Conservation (phyloP, 2,113 vertebrate species). For the Lamprotornis superbus region DNA sequence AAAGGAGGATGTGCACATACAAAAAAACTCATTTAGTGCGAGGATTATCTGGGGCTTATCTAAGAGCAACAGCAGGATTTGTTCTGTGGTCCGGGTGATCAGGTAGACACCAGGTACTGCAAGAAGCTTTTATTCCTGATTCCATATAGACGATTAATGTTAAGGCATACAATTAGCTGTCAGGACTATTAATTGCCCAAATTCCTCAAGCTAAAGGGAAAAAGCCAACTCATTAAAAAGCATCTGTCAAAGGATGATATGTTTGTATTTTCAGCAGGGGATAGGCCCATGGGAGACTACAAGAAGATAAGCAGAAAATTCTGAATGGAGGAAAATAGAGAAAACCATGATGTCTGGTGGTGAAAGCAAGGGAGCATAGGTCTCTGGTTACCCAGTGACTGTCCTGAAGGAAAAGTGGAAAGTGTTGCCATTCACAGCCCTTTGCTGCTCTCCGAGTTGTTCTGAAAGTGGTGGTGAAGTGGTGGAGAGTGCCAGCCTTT, state of each 20-base stretch:
- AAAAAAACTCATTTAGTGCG: neutral
- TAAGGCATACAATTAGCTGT: neutral
- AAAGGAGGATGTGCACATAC: neutral
- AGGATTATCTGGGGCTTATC: neutral
- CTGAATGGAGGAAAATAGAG: neutral
- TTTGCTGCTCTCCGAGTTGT: accelerated
- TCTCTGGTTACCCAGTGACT: neutral
- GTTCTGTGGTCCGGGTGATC: neutral
- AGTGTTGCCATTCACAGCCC: neutral
- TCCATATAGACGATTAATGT: neutral
- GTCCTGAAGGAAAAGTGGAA: neutral
- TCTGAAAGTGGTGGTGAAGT: neutral
- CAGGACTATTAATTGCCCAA: neutral
- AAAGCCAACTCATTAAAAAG: neutral
- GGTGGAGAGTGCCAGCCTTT: accelerated
- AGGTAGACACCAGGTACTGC: neutral
- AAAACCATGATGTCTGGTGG: neutral
- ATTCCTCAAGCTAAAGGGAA: neutral
- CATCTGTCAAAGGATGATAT: neutral
- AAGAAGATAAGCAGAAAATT: neutral
- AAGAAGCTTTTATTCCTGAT: neutral
- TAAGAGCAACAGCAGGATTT: neutral
- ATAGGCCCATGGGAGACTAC: neutral
- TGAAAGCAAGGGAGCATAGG: accelerated
- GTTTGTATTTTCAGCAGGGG: neutral